Base-by-base conservation (phyloP, 1,140 invertebrate species). In the Ceratitis capitata region DNA sequence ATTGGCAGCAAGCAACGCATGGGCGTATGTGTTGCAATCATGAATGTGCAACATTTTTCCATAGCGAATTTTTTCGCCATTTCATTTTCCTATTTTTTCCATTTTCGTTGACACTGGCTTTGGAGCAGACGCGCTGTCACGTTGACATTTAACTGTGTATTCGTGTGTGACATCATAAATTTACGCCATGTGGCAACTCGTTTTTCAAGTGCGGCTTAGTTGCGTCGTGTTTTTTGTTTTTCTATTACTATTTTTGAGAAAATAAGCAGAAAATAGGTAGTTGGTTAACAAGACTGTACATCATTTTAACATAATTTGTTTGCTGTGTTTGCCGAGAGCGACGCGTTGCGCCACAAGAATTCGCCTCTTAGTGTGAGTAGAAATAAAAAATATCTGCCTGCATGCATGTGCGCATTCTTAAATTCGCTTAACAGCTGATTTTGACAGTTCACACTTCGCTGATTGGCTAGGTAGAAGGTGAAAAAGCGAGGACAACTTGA, bases 91-190 rank as follows among this genome's bases (percentile, higher is more conserved):
- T 0, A n/a, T 56, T 56, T 64, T 26, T 16, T 2, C 29, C n/a
- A 61, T 61, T 61, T 61, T 61, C 69, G 23, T 39, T 78, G 69
- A 78, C 69, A 78, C 61, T 64, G 61, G 32, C 61, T 64, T 64
- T 64, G 61, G 61, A 12, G 32, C 29, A 64, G 61, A 64, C 61
- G 61, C 61, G 29, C 61, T 64, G 61, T 64, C 61, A 64, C 61
- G 61, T 64, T 64, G 61, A 64, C 61, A 64, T 64, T 78, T 45
- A 78, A 78, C 42, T 23, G 69, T 78, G 69, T 45, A 78, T 78
- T 45, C 23, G 69, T 78, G 69, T 78, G 39, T 78, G 69, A 78
- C 35, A 26, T 78, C 35, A 78, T 78, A 78, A 78, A 78, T 78
- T 78, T 47, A 78, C 35, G 69, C 39, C 39, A 19, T 78, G 69